Conservation (phyloP, 1,140 invertebrate genomes). For the Cotesia chilonis region DNA sequence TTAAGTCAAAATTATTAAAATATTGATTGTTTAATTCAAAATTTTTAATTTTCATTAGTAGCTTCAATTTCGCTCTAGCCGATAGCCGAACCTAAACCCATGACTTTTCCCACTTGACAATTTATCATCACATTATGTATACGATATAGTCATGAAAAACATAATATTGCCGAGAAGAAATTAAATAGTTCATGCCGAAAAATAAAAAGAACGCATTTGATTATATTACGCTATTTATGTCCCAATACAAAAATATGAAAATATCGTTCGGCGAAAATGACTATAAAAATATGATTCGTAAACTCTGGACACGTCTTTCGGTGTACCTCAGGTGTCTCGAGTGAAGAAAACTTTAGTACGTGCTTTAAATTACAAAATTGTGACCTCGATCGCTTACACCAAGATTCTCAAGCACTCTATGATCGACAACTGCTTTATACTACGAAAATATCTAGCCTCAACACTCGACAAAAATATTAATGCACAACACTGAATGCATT, state of each 20-base stretch:
- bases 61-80: too few species aligned
- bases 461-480: conserved; percentile 48
- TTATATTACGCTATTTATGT: background rate
- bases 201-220: too few species aligned
- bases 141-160: too few species aligned
- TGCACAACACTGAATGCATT: conserved; percentile 9
- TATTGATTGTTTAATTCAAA: too few species aligned
- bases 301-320: conserved; percentile 42
- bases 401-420: conserved; percentile 54
- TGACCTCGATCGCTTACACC: conserved; percentile 48
- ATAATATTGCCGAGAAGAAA: too few species aligned
- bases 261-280: conserved; percentile 21
- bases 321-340: conserved; percentile 57
- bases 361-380: conserved; percentile 64
- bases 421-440: conserved; percentile 54
- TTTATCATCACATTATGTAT: too few species aligned
- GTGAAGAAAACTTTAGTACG: conserved; percentile 62
- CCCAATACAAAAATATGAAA: conserved; percentile 2
- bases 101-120: too few species aligned
- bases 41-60: too few species aligned
- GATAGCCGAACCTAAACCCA: too few species aligned
- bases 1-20: too few species aligned
- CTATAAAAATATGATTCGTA: conserved; percentile 29
- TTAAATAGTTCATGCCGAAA: too few species aligned
- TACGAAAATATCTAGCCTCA: conserved; percentile 55